Conservation (phyloP, 1,140 invertebrate species). For the Heliothis virescens region DNA sequence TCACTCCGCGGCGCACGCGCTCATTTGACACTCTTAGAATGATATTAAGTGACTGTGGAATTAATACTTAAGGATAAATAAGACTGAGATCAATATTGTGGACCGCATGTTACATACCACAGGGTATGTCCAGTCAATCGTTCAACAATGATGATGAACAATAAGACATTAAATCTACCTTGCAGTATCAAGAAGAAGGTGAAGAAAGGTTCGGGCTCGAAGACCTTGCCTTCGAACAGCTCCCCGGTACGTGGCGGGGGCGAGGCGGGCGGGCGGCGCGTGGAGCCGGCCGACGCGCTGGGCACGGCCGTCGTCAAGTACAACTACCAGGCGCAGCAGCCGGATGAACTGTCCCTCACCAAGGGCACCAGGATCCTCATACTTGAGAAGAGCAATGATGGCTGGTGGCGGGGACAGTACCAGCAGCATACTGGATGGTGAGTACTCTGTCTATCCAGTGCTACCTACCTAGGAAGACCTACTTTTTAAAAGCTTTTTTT, state of each 20-base stretch:
- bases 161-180: not conserved
- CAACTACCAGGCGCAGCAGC: slow-evolving; percentile 98
- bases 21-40: too few relatives aligned
- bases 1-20: too few relatives aligned
- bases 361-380: slow-evolving; percentile 97
- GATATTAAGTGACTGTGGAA: too few relatives aligned
- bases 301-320: slow-evolving; percentile 98
- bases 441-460: slow-evolving; percentile 26
- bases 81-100: too few relatives aligned
- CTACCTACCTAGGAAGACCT: too few relatives aligned
- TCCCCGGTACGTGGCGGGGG: slow-evolving; percentile 91
- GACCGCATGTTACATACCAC: too few relatives aligned
- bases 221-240: slow-evolving; percentile 93
- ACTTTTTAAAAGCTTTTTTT: too few relatives aligned
- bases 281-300: slow-evolving; percentile 94
- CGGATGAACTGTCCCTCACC: slow-evolving; percentile 97
- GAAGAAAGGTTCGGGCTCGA: slow-evolving; percentile 94
- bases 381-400: slow-evolving; percentile 99
- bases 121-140: too few relatives aligned
- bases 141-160: not conserved
- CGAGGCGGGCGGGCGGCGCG: slow-evolving; percentile 89
- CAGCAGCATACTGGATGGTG: slow-evolving; percentile 92
- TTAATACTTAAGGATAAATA: too few relatives aligned
- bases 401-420: slow-evolving; percentile 98
- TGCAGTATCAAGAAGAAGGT: slow-evolving; percentile 97